Evolutionary conservation across 1,140 invertebrate genomes (phyloP).

Genomic region (Ips typographus): DNA sequence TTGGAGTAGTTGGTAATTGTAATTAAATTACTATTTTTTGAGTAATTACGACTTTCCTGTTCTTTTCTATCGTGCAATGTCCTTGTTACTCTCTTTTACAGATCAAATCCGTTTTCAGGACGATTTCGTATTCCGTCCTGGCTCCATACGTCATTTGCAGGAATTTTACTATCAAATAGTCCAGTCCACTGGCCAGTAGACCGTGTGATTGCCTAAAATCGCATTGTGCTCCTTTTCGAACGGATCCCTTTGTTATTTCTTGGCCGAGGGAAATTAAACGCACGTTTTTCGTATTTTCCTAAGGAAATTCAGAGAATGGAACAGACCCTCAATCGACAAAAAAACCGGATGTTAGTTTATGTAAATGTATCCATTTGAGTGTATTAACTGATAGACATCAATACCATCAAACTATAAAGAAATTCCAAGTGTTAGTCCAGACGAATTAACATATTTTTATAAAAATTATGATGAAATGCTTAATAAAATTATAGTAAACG

Average conservation of each 20-base stretch:
- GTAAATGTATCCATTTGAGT: slow-evolving; percentile 13
- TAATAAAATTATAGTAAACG: too few species aligned
- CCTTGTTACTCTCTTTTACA: too few species aligned
- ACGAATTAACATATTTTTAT: too few species aligned
- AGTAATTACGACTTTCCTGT: too few species aligned
- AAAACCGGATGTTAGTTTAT: neutral
- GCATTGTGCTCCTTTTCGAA: slow-evolving; percentile 41
- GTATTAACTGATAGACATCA: too few species aligned
- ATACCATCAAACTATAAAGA: too few species aligned
- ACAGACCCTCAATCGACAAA: too few species aligned
- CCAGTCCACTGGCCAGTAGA: slow-evolving; percentile 42
- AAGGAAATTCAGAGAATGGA: slow-evolving; percentile 18
- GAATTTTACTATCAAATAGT: slow-evolving; percentile 52
- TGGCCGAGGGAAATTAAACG: slow-evolving; percentile 26
- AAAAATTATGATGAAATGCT: too few species aligned
- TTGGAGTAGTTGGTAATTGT: too few species aligned
- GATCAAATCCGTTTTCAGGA: neutral
- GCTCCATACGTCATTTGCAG: slow-evolving; percentile 48
- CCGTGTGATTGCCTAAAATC: slow-evolving; percentile 50
- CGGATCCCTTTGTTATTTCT: slow-evolving; percentile 31
- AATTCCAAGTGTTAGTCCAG: too few species aligned
- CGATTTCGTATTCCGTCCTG: slow-evolving; percentile 32
- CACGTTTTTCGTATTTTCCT: slow-evolving; percentile 24
- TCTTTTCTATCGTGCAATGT: too few species aligned
- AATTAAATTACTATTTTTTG: too few species aligned